Percentiles rank a stretch among this genome's conserved stretches.
phyloP scores from a whole-genome alignment of 2,888 invertebrate genomes.

The Poecilobothrus nobilitatus region DNA sequence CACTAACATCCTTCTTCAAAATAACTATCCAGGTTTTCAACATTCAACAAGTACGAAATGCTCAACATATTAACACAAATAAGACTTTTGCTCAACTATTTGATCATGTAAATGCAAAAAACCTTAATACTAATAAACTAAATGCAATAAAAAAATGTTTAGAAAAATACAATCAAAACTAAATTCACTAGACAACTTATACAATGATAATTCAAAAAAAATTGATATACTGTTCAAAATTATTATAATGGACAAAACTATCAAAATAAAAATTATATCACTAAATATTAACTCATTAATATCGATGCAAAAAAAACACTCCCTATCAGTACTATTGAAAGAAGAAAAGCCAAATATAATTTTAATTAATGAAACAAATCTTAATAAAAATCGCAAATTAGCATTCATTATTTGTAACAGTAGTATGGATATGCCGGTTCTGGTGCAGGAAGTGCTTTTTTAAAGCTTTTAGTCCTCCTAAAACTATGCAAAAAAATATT shows the following conservation, averaged over 20 bases:
- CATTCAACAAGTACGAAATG: not conserved
- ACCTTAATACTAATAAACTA: not conserved
- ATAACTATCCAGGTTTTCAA: no score
- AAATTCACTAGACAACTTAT: no score
- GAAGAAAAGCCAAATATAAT: not conserved
- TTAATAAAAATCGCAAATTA: not conserved
- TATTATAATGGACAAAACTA: not conserved
- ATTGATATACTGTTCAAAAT: not conserved
- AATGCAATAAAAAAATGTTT: not conserved
- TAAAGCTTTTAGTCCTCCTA: no score
- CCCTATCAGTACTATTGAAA: not conserved
- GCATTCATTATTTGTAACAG: not conserved
- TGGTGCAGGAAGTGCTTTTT: no score
- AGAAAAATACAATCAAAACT: no score
- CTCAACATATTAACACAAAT: not conserved
- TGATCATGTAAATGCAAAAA: not conserved
- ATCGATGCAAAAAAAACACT: not conserved
- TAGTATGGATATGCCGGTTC: no score
- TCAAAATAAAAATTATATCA: not conserved
- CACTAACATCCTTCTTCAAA: no score
- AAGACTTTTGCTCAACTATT: not conserved
- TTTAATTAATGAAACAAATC: not conserved
- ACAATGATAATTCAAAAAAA: not conserved
- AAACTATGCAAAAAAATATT: no score
- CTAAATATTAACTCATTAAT: not conserved